Conservation (phyloP, 2,113 vertebrate genomes). For the Recurvirostra avosetta region DNA sequence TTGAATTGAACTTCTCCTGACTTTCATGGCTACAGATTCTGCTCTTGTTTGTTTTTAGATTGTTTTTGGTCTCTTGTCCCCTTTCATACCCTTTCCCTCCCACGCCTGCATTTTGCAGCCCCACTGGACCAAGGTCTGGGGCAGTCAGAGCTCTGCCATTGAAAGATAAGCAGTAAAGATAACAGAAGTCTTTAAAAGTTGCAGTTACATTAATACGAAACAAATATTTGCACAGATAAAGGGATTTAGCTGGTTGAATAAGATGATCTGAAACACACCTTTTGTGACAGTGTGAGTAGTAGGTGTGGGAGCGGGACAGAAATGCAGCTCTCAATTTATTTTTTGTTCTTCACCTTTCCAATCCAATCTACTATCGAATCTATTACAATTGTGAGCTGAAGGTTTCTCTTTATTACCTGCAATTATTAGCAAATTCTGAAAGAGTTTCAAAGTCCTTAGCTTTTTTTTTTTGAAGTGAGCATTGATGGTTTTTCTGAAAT, state of each 20-base stretch:
- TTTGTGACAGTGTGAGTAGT: not conserved
- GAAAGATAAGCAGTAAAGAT: slow-evolving; percentile 18
- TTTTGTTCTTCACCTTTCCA: not conserved
- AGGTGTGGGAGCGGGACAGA: not conserved
- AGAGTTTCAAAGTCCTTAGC: not conserved
- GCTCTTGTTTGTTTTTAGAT: not conserved
- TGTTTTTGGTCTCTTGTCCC: not conserved
- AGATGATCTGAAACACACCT: not conserved
- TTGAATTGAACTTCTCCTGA: not conserved
- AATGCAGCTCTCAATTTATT: not conserved
- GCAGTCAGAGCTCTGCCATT: not conserved
- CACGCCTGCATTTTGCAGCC: not conserved
- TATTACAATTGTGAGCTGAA: not conserved
- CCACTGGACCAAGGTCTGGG: not conserved
- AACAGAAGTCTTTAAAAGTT: not conserved
- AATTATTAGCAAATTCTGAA: not conserved
- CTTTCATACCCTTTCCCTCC: not conserved
- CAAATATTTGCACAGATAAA: slow-evolving; percentile 41
- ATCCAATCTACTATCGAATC: not conserved
- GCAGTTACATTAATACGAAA: not conserved
- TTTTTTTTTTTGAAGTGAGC: not conserved
- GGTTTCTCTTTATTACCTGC: not conserved
- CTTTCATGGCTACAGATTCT: not conserved
- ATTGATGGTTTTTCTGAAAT: not conserved
- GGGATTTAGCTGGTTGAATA: not conserved